These are phyloP conservation scores for Cyclophora albipunctata DNA, from an alignment of 2,888 invertebrate genomes.

Conservation along the genomic window DNA sequence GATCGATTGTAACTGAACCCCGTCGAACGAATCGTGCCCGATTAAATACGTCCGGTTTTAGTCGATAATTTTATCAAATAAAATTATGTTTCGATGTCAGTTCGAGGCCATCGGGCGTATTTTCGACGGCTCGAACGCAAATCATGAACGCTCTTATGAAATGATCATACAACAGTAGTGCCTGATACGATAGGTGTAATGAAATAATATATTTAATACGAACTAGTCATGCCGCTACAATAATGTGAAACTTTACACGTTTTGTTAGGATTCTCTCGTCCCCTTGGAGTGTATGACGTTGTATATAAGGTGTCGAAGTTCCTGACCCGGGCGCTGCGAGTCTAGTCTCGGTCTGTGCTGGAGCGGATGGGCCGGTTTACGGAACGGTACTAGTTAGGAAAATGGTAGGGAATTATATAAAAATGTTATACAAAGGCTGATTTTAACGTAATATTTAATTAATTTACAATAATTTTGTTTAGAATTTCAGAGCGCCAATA, in stretches of 20 bases:
- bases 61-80: too few species aligned
- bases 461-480: conserved; percentile 28
- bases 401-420: conserved; percentile 40
- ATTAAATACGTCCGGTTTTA: too few species aligned
- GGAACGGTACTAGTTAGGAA: conserved; percentile 31
- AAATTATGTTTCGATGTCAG: too few species aligned
- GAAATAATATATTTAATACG: background rate
- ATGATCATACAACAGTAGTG: background rate
- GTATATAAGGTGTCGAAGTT: too few species aligned
- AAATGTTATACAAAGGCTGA: conserved; percentile 57
- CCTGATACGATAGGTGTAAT: background rate
- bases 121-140: background rate
- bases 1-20: too few species aligned
- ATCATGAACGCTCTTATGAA: background rate
- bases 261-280: too few species aligned
- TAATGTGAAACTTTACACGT: conserved; percentile 9
- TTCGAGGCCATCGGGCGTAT: too few species aligned
- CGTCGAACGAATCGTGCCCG: too few species aligned
- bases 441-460: conserved; percentile 48
- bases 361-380: conserved; percentile 16
- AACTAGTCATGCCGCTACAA: conserved; percentile 45
- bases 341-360: conserved; percentile 22
- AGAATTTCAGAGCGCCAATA: conserved; percentile 16
- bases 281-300: too few species aligned
- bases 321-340: background rate